Evolutionary conservation across 2,888 invertebrate species (phyloP).

Genomic region (Chromoteleia sp.): DNA sequence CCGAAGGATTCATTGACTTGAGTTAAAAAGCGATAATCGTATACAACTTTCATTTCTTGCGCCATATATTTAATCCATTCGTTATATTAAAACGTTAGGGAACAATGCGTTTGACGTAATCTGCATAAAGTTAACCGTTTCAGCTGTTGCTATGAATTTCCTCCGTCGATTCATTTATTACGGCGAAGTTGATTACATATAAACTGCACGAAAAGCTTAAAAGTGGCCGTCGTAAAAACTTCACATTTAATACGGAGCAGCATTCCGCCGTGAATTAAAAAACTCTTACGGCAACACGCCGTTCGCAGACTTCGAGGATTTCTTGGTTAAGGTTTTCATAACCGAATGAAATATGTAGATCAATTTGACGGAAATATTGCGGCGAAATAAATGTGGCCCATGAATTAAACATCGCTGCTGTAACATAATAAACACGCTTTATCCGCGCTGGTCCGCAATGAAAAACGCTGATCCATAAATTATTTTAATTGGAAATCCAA

Average conservation of each 20-base stretch:
- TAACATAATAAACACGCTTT: not conserved
- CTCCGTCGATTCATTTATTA: conserved; percentile 21
- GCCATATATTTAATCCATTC: too few species aligned
- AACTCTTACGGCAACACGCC: conserved; percentile 20
- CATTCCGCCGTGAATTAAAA: conserved; percentile 14
- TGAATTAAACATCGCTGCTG: not conserved
- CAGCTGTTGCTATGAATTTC: conserved; percentile 1
- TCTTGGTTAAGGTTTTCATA: conserved; percentile 4
- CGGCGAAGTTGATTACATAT: conserved; percentile 25
- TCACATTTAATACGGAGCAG: conserved; percentile 16
- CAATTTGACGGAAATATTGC: not conserved
- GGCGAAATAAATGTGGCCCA: conserved; percentile 1
- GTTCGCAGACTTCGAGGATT: not conserved
- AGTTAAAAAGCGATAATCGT: too few species aligned
- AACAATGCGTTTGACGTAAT: too few species aligned
- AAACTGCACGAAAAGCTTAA: conserved; percentile 25
- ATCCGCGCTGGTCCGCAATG: too few species aligned
- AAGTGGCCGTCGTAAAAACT: conserved; percentile 30
- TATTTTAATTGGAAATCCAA: too few species aligned
- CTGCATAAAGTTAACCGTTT: conserved; percentile 17
- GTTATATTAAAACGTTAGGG: too few species aligned
- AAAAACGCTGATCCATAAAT: too few species aligned
- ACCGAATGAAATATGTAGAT: conserved; percentile 17
- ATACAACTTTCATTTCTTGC: too few species aligned
- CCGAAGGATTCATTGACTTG: too few species aligned